Percentiles rank a stretch among this genome's conserved stretches.
Conservation (phyloP, 2,113 vertebrate genomes). For the Cacatua alba region DNA sequence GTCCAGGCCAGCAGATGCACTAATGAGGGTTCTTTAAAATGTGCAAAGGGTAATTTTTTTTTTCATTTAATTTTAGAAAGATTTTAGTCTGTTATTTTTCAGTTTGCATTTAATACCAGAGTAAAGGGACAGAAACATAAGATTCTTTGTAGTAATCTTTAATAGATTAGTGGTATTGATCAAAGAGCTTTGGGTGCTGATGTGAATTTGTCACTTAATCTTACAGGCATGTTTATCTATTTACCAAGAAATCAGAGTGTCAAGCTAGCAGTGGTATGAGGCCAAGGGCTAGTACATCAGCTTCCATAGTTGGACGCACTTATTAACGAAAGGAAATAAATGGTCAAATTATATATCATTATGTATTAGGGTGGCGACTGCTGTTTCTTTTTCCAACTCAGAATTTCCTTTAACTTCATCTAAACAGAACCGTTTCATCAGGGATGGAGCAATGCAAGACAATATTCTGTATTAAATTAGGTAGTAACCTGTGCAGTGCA, state of each 20-base stretch:
- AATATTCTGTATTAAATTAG: slow-evolving; percentile 31
- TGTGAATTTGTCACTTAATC: slow-evolving; percentile 65
- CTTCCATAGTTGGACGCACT: not conserved
- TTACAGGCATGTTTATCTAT: slow-evolving; percentile 66
- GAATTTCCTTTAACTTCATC: slow-evolving; percentile 1
- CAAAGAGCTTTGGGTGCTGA: slow-evolving; percentile 43
- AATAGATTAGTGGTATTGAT: slow-evolving; percentile 66
- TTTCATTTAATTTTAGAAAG: slow-evolving; percentile 4
- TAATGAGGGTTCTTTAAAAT: slow-evolving; percentile 5
- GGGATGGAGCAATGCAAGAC: slow-evolving; percentile 9
- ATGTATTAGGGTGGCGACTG: not conserved
- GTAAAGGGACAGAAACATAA: slow-evolving; percentile 39
- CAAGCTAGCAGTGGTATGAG: not conserved
- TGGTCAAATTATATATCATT: not conserved
- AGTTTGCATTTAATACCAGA: not conserved
- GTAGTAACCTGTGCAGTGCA: slow-evolving; percentile 32
- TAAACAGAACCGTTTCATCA: slow-evolving; percentile 17
- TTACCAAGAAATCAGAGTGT: slow-evolving; percentile 59
- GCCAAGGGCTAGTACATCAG: slow-evolving; percentile 3
- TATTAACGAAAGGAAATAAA: slow-evolving; percentile 2
- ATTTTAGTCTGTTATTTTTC: not conserved
- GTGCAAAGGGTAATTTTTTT: not conserved
- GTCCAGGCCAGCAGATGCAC: not conserved
- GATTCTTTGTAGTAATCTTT: slow-evolving; percentile 39
- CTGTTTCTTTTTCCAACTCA: not conserved